Percentiles rank a stretch among this genome's conserved stretches.
Evolutionary conservation across 2,888 invertebrate species (phyloP).

Genomic region (Alentia gelatinosa): DNA sequence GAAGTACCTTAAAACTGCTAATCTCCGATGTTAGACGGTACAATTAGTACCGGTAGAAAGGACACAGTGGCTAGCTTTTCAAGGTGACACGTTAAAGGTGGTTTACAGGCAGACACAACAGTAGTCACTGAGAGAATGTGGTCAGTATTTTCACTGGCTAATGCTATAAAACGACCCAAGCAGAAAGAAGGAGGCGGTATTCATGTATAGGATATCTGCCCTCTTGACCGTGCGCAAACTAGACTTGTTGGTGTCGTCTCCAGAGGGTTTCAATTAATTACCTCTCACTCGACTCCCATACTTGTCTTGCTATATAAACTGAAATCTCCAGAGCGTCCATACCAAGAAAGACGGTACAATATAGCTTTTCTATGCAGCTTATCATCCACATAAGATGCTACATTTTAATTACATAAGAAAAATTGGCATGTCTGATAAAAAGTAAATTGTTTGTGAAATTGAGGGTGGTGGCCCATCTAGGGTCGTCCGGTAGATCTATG

Average conservation of each 20-base stretch:
- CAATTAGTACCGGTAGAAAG: background rate
- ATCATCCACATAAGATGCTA: too few species aligned
- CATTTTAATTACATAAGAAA: too few species aligned
- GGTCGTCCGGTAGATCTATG: background rate
- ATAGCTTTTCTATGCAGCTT: too few species aligned
- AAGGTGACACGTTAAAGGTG: background rate
- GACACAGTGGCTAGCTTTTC: too few species aligned
- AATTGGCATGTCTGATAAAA: too few species aligned
- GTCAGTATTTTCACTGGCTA: background rate
- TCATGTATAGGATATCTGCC: conserved; percentile 25
- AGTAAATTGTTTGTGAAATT: too few species aligned
- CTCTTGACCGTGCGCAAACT: conserved; percentile 6
- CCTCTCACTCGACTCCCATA: too few species aligned
- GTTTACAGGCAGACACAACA: background rate
- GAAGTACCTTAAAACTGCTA: background rate
- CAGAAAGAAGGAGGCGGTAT: conserved; percentile 28
- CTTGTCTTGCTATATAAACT: too few species aligned
- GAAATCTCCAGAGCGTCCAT: too few species aligned
- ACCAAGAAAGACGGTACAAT: too few species aligned
- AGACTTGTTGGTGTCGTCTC: too few species aligned
- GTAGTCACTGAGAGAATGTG: background rate
- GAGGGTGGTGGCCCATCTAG: background rate
- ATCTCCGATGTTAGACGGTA: background rate
- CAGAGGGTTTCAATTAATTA: too few species aligned
- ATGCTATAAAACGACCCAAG: background rate